phyloP scores from a whole-genome alignment of 2,888 invertebrate species.

The Pseudococcus viburni region DNA sequence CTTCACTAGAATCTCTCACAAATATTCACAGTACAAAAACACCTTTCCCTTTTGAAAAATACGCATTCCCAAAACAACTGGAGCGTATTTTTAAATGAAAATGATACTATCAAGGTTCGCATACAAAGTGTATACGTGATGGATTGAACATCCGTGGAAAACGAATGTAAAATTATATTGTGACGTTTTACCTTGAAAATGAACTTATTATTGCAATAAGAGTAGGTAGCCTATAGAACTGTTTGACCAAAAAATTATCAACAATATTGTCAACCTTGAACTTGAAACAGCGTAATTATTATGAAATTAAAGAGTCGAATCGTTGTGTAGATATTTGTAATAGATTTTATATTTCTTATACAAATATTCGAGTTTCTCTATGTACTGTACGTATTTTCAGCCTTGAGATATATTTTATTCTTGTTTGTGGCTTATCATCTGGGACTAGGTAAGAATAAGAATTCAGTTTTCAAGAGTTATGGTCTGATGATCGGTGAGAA shows the following conservation, averaged over 20 bases:
- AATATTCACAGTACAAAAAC: background rate
- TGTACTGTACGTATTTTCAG: background rate
- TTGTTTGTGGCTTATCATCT: background rate
- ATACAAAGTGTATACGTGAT: background rate
- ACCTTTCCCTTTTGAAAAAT: no score
- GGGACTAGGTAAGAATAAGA: background rate
- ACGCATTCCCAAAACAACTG: background rate
- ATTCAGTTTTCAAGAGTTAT: background rate
- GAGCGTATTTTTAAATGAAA: background rate
- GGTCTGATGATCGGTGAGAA: background rate
- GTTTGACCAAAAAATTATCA: slow-evolving; percentile 7
- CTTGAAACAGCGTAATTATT: slow-evolving; percentile 16
- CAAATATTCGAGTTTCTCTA: background rate
- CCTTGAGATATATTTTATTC: background rate
- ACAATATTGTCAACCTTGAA: slow-evolving; percentile 9
- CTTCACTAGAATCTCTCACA: background rate
- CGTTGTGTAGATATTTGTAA: background rate
- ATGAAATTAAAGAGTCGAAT: slow-evolving; percentile 5
- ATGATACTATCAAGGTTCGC: background rate
- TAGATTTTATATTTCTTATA: no score
- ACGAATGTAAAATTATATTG: background rate
- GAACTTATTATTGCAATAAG: background rate
- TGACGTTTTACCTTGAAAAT: background rate
- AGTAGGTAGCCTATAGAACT: background rate
- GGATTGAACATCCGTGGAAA: background rate